Base-by-base conservation (phyloP, 2,113 vertebrate genomes). In the Etheostoma cragini region DNA sequence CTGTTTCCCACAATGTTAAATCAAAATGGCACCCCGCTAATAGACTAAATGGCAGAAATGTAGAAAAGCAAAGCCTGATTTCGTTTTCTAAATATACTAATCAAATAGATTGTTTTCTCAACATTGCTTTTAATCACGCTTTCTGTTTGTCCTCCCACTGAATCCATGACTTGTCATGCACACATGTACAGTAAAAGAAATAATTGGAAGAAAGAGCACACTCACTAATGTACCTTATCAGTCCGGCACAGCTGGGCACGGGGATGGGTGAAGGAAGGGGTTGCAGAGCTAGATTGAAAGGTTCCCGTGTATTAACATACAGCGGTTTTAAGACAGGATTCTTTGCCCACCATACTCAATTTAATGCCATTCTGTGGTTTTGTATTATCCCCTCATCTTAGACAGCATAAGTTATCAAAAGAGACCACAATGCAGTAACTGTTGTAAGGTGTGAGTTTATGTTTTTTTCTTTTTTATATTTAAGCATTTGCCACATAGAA, bases 161-260 rank as follows among this genome's bases (percentile, higher is more conserved):
- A 88, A 93, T 93, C 88, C 62, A 82, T 88, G 89, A 91, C 88
- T 91, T 90, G 89, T 90, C 92, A 88, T 86, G 80, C 85, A 91
- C 82, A 90, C 84, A 87, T 73, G 82, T 42, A 42, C 38, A 42
- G 38, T 82, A 84, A 90, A 78, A 91, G 83, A 91, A 93, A 90
- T 84, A 87, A 87, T 80, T 81, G 88, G 83, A 86, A 80, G 86
- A 90, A 78, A 90, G 72, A 93, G 73, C 80, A 86, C 80, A 80
- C 42, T 78, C 49, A 76, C 87, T 93, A 91, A 92, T 91, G 87
- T 88, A 89, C 63, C 82, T 94, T 94, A 94, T 94, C 92, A 89
- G 91, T 81, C 77, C 76, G 54, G 58, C 86, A 85, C 93, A 92
- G 91, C 84, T 84, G 66, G 84, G 62, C 61, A 83, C 76, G 56